These are phyloP conservation scores for Girardinichthys multiradiatus DNA, from an alignment of 2,113 vertebrate genomes.

Conservation along the genomic window DNA sequence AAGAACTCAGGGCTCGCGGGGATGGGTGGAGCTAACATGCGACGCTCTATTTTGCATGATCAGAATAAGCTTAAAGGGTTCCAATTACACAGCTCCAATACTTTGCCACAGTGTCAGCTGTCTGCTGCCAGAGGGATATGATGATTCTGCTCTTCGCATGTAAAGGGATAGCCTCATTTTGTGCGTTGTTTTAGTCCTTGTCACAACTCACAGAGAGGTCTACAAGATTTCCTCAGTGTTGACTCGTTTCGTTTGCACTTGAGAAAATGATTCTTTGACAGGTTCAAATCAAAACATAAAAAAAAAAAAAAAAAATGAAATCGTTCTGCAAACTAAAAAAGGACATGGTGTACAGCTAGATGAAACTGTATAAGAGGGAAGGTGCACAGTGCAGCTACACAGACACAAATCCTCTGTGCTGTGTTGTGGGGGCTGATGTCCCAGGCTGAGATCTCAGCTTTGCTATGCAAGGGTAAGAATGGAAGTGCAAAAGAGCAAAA, in stretches of 20 bases:
- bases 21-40: constrained; percentile 50
- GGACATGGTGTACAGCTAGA: not conserved
- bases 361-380: not conserved
- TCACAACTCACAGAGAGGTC: constrained; percentile 45
- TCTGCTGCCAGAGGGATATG: constrained; percentile 72
- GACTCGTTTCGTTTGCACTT: constrained; percentile 26
- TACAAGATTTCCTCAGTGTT: constrained; percentile 14
- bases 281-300: not conserved
- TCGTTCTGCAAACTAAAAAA: constrained; percentile 8
- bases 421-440: constrained; percentile 27
- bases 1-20: constrained; percentile 34
- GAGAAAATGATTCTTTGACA: constrained; percentile 47
- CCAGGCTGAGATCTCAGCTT: constrained; percentile 46
- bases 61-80: constrained; percentile 78
- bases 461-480: constrained; percentile 16
- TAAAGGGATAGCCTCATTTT: constrained; percentile 75
- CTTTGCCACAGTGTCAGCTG: constrained; percentile 80
- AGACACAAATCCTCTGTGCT: constrained; percentile 37
- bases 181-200: constrained; percentile 65
- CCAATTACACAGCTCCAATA: constrained; percentile 78
- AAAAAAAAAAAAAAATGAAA: not conserved
- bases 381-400: not conserved
- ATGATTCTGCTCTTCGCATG: constrained; percentile 80
- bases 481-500: constrained; percentile 22
- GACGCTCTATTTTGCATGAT: constrained; percentile 72